A percentile compares a stretch with the other conserved stretches of the same genome.
Evolutionary conservation across 2,113 vertebrate genomes (phyloP).

Genomic region (Prietella phreatophila): DNA sequence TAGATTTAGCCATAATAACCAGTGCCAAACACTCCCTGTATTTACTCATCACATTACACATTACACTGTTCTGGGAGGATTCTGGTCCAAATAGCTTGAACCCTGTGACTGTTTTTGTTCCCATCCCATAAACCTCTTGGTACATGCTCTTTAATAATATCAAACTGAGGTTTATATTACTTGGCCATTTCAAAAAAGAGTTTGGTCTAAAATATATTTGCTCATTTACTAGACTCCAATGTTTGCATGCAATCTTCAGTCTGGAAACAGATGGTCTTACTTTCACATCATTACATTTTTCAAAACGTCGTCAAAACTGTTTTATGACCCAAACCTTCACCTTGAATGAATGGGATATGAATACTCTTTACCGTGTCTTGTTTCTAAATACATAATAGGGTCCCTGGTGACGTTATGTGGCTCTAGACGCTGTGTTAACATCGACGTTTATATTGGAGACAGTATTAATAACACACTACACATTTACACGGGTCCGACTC

Average conservation of each 20-base stretch:
- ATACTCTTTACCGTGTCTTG: not conserved
- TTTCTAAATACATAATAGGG: not conserved
- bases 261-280: not conserved
- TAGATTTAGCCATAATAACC: not conserved
- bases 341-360: not conserved
- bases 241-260: not conserved
- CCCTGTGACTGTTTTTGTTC: not conserved
- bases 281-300: not conserved
- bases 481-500: not conserved
- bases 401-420: not conserved
- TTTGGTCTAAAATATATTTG: not conserved
- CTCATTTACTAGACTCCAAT: not conserved
- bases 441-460: not conserved
- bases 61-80: not conserved
- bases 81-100: slow-evolving; percentile 5
- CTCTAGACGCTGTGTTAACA: not conserved
- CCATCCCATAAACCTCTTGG: not conserved
- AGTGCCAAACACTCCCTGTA: not conserved
- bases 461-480: not conserved
- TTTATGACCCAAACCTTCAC: not conserved
- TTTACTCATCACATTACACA: not conserved
- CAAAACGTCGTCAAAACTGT: not conserved
- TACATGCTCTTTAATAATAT: not conserved
- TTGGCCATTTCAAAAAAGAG: not conserved
- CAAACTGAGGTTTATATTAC: not conserved